A percentile compares a stretch with the other conserved stretches of the same genome.
These are phyloP conservation scores for Hyles lineata DNA, from an alignment of 2,888 invertebrate genomes.

Conservation along the genomic window DNA sequence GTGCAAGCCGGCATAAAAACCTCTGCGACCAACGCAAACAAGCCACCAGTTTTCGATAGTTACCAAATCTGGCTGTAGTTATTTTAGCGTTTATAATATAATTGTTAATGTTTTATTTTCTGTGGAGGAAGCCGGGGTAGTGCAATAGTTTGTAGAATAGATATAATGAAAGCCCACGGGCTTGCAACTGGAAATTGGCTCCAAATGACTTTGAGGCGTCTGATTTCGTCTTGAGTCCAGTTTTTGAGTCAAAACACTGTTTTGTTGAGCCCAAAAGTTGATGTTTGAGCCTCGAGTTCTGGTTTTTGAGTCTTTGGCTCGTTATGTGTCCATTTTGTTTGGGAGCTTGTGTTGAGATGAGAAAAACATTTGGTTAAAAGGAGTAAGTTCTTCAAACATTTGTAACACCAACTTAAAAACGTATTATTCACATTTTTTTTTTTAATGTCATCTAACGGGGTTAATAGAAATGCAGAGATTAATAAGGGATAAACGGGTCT, in stretches of 20 bases:
- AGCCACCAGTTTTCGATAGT: slow-evolving; percentile 43
- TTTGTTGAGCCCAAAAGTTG: slow-evolving; percentile 13
- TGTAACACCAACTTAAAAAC: too few species aligned
- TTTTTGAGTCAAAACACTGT: neutral
- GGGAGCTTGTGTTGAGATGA: neutral
- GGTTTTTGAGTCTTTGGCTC: slow-evolving; percentile 25
- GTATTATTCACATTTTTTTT: too few species aligned
- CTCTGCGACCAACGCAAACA: neutral
- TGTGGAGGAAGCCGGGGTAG: slow-evolving; percentile 78
- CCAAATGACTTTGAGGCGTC: neutral
- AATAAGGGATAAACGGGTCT: too few species aligned
- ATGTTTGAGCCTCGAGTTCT: slow-evolving; percentile 19
- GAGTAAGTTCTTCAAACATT: too few species aligned
- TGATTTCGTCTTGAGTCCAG: neutral
- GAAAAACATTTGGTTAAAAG: neutral
- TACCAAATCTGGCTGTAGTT: slow-evolving; percentile 67
- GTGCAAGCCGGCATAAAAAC: neutral
- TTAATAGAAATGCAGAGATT: too few species aligned
- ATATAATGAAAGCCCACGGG: slow-evolving; percentile 9
- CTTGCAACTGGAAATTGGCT: neutral
- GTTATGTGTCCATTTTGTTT: neutral
- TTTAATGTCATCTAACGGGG: too few species aligned
- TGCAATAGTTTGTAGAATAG: slow-evolving; percentile 65
- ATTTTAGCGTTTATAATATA: slow-evolving; percentile 31
- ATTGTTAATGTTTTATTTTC: slow-evolving; percentile 36